Conservation (phyloP, 2,888 invertebrate genomes). For the Brachylomia viminalis region DNA sequence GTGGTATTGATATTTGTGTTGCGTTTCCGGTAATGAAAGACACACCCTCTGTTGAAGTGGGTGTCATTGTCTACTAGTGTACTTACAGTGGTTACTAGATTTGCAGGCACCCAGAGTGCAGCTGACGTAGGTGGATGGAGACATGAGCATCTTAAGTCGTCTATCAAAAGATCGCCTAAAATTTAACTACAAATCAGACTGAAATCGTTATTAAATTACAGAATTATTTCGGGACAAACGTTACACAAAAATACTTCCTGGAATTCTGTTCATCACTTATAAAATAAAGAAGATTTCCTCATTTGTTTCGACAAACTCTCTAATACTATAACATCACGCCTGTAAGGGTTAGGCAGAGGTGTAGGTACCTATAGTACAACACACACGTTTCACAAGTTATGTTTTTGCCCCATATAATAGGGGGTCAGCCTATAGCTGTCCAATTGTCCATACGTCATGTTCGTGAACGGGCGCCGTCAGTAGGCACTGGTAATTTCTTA, state of each 20-base stretch:
- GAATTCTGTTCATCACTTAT: neutral
- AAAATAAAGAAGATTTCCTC: slow-evolving; percentile 11
- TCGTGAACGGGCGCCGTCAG: no score
- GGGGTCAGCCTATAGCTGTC: no score
- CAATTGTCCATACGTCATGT: no score
- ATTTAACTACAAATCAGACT: neutral
- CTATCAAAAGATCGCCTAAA: neutral
- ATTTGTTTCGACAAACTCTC: slow-evolving; percentile 9
- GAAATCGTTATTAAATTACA: neutral
- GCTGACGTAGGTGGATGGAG: no score
- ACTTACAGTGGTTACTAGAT: neutral
- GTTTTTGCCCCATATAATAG: no score
- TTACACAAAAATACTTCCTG: neutral
- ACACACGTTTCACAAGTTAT: no score
- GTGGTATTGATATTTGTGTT: slow-evolving; percentile 18
- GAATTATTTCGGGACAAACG: neutral
- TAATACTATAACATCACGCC: neutral
- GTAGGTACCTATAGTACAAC: no score
- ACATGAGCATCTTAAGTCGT: neutral
- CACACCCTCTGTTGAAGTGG: slow-evolving; percentile 25
- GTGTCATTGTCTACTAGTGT: neutral
- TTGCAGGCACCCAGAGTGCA: no score
- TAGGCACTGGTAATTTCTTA: no score
- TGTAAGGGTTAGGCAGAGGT: no score
- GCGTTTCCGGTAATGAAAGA: slow-evolving; percentile 36